A percentile compares a stretch with the other conserved stretches of the same genome.
Conservation (phyloP, 2,888 invertebrate genomes). For the Ectemnius cavifrons region DNA sequence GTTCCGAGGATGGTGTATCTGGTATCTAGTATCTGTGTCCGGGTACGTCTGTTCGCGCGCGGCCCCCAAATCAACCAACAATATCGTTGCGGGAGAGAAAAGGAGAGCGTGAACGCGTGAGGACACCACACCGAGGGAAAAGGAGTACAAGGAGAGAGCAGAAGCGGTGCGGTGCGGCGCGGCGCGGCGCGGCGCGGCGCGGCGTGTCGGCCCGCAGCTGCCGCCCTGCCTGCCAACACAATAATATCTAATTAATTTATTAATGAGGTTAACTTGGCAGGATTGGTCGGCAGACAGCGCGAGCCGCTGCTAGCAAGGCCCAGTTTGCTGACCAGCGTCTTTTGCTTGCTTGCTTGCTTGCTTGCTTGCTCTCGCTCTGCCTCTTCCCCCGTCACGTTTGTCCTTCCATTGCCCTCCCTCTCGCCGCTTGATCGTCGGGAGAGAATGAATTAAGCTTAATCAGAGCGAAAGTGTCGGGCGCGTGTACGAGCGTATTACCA, state of each 20-base stretch:
- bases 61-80: background rate
- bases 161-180: conserved; percentile 24
- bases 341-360: conserved; percentile 51
- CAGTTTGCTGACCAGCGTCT: conserved; percentile 59
- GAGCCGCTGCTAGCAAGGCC: conserved; percentile 56
- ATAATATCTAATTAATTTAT: conserved; percentile 78
- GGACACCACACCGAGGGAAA: conserved; percentile 10
- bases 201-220: conserved; percentile 68
- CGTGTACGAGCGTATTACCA: conserved; percentile 64
- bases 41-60: conserved; percentile 47
- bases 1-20: conserved; percentile 46
- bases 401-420: background rate
- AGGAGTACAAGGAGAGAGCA: conserved; percentile 34
- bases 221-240: conserved; percentile 76
- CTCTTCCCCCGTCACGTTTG: background rate
- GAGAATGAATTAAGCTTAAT: conserved; percentile 72
- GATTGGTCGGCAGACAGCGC: conserved; percentile 76
- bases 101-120: conserved; percentile 9
- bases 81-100: conserved; percentile 21
- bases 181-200: too few species aligned
- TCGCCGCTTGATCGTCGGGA: conserved; percentile 54
- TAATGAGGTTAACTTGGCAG: conserved; percentile 77
- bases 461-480: conserved; percentile 70
- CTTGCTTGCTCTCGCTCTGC: conserved; percentile 51
- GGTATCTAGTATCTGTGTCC: conserved; percentile 55